Evolutionary conservation across 2,888 invertebrate species (phyloP).

Genomic region (Ametastegia equiseti): DNA sequence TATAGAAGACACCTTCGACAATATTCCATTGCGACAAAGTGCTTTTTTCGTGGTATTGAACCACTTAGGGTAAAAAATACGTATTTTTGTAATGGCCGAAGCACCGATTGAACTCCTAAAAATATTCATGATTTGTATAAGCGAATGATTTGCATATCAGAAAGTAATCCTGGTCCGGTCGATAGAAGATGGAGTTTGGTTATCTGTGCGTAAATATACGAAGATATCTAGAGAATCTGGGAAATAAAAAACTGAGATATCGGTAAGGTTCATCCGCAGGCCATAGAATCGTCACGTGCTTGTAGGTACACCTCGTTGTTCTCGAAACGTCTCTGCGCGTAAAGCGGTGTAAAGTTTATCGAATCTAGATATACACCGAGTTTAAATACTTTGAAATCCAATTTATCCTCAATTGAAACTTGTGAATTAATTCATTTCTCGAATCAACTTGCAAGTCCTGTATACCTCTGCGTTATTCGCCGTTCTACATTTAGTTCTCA

Average conservation of each 20-base stretch:
- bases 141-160: slow-evolving; percentile 66
- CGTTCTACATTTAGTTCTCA: neutral
- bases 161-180: slow-evolving; percentile 63
- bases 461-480: neutral
- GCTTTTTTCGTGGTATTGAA: neutral
- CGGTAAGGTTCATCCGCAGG: neutral
- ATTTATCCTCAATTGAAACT: slow-evolving; percentile 44
- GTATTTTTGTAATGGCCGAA: neutral
- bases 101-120: slow-evolving; percentile 52
- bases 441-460: slow-evolving; percentile 34
- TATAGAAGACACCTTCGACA: neutral
- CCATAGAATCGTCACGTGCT: slow-evolving; percentile 22
- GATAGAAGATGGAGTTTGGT: slow-evolving; percentile 69
- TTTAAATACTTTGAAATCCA: slow-evolving; percentile 40
- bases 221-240: neutral
- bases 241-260: slow-evolving; percentile 11
- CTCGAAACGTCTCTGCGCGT: neutral
- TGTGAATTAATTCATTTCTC: slow-evolving; percentile 35
- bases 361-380: slow-evolving; percentile 33
- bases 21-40: neutral
- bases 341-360: slow-evolving; percentile 30
- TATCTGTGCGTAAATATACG: slow-evolving; percentile 17
- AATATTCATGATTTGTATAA: slow-evolving; percentile 64
- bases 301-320: slow-evolving; percentile 22
- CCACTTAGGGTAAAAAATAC: neutral